phyloP scores from a whole-genome alignment of 2,797 vertebrate species.

The Nannoperca australis region DNA sequence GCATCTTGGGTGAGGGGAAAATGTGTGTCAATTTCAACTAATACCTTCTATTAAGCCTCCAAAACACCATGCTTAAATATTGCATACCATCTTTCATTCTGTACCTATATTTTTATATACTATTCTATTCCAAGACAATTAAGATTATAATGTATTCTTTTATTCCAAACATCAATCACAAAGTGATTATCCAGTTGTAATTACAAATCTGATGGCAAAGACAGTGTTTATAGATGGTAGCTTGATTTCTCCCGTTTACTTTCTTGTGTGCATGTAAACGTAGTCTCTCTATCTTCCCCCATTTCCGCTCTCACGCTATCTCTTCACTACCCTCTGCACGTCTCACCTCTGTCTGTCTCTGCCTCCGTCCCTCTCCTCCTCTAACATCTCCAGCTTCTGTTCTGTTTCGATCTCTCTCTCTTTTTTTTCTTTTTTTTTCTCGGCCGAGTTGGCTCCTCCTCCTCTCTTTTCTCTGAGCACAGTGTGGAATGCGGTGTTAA shows the following conservation, averaged over 20 bases:
- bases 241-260: conserved; percentile 8
- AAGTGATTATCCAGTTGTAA: not conserved
- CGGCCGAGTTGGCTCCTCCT: conserved; percentile 50
- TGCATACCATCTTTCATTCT: not conserved
- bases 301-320: conserved; percentile 39
- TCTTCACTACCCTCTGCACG: conserved; percentile 49
- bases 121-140: not conserved
- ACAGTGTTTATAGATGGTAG: not conserved
- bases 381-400: conserved; percentile 52
- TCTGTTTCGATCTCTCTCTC: conserved; percentile 41
- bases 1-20: not conserved
- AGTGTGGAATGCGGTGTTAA: conserved; percentile 83
- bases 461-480: conserved; percentile 63
- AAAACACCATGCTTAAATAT: not conserved
- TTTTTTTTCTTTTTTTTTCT: not conserved
- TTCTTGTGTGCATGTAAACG: conserved; percentile 20
- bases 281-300: conserved; percentile 19
- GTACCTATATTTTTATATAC: not conserved
- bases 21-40: not conserved
- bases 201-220: conserved; percentile 13
- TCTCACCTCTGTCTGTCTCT: conserved; percentile 59
- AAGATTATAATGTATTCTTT: not conserved
- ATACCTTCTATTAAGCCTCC: not conserved
- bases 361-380: conserved; percentile 31
- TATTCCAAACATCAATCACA: not conserved